Evolutionary conservation across 1,140 invertebrate genomes (phyloP), one percentile per base, ranked within the genome.

Genomic region (Megalonaias nervosa): DNA sequence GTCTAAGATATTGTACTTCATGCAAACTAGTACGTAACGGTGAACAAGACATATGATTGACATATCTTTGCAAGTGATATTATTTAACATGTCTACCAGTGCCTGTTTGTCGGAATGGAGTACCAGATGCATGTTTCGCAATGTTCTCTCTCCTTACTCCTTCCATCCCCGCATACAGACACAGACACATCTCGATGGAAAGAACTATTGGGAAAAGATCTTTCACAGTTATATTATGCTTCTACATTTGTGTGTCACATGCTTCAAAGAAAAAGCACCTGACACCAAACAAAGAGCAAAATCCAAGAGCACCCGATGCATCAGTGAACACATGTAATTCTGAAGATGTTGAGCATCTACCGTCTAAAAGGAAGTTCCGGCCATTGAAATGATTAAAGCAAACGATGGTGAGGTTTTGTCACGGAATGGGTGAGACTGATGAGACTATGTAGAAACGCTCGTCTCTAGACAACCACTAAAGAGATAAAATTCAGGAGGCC

Each of bases 191-290:
- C 71, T 81, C 76, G 15, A 74, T 12, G 9, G 75, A 31, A 16
- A 81, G 21, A 48, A 81, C 66, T n/a, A 77, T 78, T 62, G 75
- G 79, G n/a, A 81, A 68, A 64, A 77, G 48, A 65, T 81, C 71
- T 38, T 70, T 74, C 17, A 71, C 31, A 21, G 72, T 80, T 19
- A 80, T 80, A 56, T 71, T 55, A 12, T 31, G 21, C 61, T 12
- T 4, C 31, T 15, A 1, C 26, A 31, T 57, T 26, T 6, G 21
- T 4, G 19, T 9, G 15, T 64, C 66, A 71, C 75, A 81, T 31
- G 60, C 38, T 15, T 67, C 74, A 57, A 48, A 70, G n/a, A n/a
- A 70, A 81, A 74, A 67, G 57, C 38, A 58, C 65, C 9, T 12
- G 15, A 11, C 58, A 14, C 11, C 31, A 38, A 76, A 77, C 26